Evolutionary conservation across 2,113 vertebrate species (phyloP), one percentile per base, ranked within the genome.

Genomic region (Mobula birostris): DNA sequence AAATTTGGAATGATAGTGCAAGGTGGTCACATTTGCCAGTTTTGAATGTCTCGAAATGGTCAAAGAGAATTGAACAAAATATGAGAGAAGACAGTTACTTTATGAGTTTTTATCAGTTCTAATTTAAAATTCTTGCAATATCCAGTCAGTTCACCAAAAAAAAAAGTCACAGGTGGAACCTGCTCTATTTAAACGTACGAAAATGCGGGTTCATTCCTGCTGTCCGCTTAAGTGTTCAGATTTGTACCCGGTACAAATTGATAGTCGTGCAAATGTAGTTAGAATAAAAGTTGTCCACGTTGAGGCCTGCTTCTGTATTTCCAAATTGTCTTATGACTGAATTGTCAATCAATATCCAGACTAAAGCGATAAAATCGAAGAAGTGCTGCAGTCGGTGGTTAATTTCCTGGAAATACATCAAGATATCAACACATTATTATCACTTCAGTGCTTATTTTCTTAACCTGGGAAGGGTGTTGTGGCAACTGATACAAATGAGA

Each of bases 281-380:
- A 76, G 80, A 94, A 95, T 61, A 32, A 94, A 83, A 56, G 48
- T 4, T 48, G 14, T 77, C 72, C 77, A 58, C 94, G 32, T 74
- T 93, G 94, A 36, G 19, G 94, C 24, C 82, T 74, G 48, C 4
- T 0, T 94, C 94, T 82, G 29, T 79, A 95, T 94, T 92, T 85
- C 0, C 77, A 94, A 72, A 95, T 94, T 95, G 94, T 94, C 87
- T 87, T 94, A 88, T 95, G 6, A 5, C 85, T 94, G 95, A 93
- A 94, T 88, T 63, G 5, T 92, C 78, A 0, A 88, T 90, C 93
- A 94, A 83, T 94, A 80, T 66, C 48, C 63, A 94, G 90, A 61
- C 21, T 58, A 15, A 29, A 61, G 56, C 12, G 56, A 61, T 87
- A 61, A 63, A 87, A 14, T 48, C 56, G 61, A 48, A 15, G 27